Percentiles rank a stretch among this genome's conserved stretches.
These are phyloP conservation scores for Orthonyx spaldingii DNA, from an alignment of 2,113 vertebrate species.

Conservation along the genomic window DNA sequence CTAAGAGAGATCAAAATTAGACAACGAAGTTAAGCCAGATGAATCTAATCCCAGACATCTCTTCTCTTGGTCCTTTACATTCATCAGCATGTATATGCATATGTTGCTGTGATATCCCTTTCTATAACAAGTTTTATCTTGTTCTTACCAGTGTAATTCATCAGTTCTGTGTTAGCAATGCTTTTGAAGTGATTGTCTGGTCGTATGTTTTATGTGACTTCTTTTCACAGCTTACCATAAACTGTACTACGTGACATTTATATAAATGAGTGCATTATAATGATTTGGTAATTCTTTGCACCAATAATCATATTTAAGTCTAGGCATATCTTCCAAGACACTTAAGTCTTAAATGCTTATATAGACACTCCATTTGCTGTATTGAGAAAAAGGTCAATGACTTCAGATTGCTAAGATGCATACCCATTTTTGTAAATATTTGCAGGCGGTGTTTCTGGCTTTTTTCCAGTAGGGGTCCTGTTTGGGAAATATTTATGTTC, in stretches of 20 bases:
- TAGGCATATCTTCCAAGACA: not conserved
- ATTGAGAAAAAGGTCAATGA: conserved; percentile 5
- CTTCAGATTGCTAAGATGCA: not conserved
- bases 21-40: not conserved
- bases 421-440: not conserved
- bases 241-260: accelerated
- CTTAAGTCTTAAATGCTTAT: not conserved
- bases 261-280: not conserved
- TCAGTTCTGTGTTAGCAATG: not conserved
- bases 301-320: not conserved
- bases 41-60: not conserved
- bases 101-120: not conserved
- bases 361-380: not conserved
- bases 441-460: not conserved
- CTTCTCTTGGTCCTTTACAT: not conserved
- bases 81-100: not conserved
- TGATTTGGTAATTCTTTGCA: not conserved
- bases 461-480: not conserved
- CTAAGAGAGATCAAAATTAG: not conserved
- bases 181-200: not conserved
- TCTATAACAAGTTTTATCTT: not conserved
- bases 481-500: not conserved
- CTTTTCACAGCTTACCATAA: not conserved
- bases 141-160: not conserved
- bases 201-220: not conserved